Evolutionary conservation across 2,797 vertebrate species (phyloP).

Genomic region (Brotula barbata): DNA sequence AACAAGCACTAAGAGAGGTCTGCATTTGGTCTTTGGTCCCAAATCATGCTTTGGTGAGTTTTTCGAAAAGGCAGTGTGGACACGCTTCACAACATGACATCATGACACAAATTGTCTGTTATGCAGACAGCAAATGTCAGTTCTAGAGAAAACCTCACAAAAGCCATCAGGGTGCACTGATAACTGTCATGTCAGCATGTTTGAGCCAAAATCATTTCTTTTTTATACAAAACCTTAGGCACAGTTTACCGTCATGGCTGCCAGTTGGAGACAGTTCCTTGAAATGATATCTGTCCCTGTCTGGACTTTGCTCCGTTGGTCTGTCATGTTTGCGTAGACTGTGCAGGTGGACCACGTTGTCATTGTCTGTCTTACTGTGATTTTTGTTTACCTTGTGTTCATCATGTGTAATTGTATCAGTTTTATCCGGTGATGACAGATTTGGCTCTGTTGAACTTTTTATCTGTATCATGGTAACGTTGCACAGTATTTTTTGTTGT

Average conservation of each 20-base stretch:
- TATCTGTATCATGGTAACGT: slow-evolving; percentile 5
- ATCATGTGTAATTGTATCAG: slow-evolving; percentile 5
- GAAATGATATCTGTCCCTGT: background rate
- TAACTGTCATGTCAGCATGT: background rate
- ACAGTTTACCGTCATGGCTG: slow-evolving; percentile 10
- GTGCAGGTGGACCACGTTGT: slow-evolving; percentile 52
- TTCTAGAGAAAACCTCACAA: slow-evolving; percentile 13
- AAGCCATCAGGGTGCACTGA: slow-evolving; percentile 13
- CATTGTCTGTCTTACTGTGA: slow-evolving; percentile 19
- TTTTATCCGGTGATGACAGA: background rate
- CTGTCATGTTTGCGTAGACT: slow-evolving; percentile 16
- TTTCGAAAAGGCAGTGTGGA: background rate
- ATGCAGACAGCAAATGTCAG: background rate
- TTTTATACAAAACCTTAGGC: slow-evolving; percentile 21
- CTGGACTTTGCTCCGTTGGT: slow-evolving; percentile 7
- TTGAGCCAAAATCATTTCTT: slow-evolving; percentile 10
- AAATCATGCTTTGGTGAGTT: background rate
- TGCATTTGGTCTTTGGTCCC: background rate
- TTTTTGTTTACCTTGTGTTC: slow-evolving; percentile 9
- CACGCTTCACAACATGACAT: too few species aligned
- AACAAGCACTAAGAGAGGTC: slow-evolving; percentile 21
- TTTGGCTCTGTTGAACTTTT: slow-evolving; percentile 3
- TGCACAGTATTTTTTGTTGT: slow-evolving; percentile 1
- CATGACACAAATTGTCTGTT: too few species aligned
- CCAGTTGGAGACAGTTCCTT: background rate